Evolutionary conservation across 2,888 invertebrate genomes (phyloP).

Genomic region (Atherix ibis): DNA sequence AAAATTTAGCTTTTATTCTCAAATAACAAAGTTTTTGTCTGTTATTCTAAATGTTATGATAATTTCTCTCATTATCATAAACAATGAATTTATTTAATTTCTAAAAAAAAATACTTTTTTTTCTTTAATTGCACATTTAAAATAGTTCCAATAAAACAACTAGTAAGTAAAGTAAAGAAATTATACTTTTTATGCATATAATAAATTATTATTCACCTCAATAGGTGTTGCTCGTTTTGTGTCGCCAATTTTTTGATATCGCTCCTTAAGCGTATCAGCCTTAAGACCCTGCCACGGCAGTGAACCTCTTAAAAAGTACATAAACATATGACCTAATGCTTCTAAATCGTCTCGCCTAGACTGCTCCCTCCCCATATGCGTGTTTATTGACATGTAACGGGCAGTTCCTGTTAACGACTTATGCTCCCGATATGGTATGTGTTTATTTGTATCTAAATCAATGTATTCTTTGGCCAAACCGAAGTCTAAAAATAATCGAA

Average conservation of each 20-base stretch:
- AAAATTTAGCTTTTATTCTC: too few species aligned
- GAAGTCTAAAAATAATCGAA: conserved; percentile 60
- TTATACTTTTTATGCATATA: too few species aligned
- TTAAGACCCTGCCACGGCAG: conserved; percentile 99
- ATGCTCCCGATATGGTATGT: conserved; percentile 99
- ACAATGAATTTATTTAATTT: too few species aligned
- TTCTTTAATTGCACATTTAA: too few species aligned
- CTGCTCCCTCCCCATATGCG: conserved; percentile 99
- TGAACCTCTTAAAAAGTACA: conserved; percentile 99
- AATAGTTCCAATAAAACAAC: too few species aligned
- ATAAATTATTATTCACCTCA: conserved; percentile 67
- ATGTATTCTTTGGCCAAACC: conserved; percentile 99
- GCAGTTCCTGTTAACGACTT: conserved; percentile 99
- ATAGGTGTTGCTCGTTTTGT: conserved; percentile 98
- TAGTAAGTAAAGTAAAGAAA: too few species aligned
- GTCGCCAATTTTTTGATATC: conserved; percentile 99
- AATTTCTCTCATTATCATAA: too few species aligned
- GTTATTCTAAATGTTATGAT: too few species aligned
- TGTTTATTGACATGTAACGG: conserved; percentile 99
- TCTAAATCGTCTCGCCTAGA: conserved; percentile 98
- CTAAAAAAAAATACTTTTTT: too few species aligned
- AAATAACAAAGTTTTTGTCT: too few species aligned
- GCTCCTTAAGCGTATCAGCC: conserved; percentile 97
- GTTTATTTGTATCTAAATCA: conserved; percentile 99
- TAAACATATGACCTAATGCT: conserved; percentile 99